These are phyloP conservation scores for Progne subis DNA, from an alignment of 2,113 vertebrate genomes.

Conservation along the genomic window DNA sequence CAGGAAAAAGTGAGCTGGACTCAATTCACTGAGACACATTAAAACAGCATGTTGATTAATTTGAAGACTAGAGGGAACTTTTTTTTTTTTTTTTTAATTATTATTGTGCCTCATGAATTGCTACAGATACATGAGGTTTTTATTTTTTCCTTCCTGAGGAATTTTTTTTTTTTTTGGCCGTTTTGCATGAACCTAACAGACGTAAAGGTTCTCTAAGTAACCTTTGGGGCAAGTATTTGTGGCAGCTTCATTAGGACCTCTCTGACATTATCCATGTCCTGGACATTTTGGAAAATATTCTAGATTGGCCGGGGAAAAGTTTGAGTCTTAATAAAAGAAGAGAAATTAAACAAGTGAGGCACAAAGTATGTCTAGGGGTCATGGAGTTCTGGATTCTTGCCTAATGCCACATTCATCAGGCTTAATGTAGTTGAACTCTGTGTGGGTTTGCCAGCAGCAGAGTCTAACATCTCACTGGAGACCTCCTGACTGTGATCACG, in stretches of 20 bases:
- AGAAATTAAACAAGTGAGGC: neutral
- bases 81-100: neutral
- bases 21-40: neutral
- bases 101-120: neutral
- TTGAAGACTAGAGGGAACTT: neutral
- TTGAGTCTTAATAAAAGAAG: neutral
- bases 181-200: neutral
- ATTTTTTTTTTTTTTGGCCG: neutral
- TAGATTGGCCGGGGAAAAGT: neutral
- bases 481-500: neutral
- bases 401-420: neutral
- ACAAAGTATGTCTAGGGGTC: neutral
- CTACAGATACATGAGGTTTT: fast-evolving
- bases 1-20: neutral
- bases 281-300: neutral
- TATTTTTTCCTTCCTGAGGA: neutral
- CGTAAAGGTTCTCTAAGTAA: neutral
- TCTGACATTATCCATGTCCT: neutral
- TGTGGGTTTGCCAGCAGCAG: slow-evolving; percentile 17
- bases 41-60: neutral
- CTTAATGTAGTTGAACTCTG: neutral
- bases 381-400: slow-evolving; percentile 22
- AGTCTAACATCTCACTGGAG: neutral
- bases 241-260: neutral
- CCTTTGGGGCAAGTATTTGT: neutral